phyloP scores from a whole-genome alignment of 2,113 vertebrate genomes.

The Astatoreochromis straeleni region DNA sequence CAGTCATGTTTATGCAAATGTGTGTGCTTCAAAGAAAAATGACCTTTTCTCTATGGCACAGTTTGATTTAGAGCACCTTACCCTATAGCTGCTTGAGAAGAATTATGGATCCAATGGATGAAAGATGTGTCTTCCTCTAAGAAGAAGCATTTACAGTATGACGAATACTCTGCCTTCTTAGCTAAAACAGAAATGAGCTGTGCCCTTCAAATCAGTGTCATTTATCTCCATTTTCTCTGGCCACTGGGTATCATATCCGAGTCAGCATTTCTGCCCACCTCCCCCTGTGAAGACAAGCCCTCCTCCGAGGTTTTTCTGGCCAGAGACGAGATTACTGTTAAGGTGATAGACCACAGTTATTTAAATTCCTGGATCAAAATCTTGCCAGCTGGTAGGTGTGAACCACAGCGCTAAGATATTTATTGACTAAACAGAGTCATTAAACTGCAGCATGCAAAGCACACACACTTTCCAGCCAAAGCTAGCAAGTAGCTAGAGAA shows the following conservation, averaged over 20 bases:
- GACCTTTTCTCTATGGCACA: background rate
- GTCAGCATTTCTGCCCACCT: conserved; percentile 41
- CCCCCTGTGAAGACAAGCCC: conserved; percentile 13
- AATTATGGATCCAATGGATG: conserved; percentile 20
- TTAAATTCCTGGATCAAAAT: background rate
- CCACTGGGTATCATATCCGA: conserved; percentile 16
- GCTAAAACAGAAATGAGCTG: conserved; percentile 6
- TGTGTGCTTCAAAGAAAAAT: conserved; percentile 32
- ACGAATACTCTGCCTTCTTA: conserved; percentile 21
- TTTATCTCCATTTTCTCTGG: conserved; percentile 57
- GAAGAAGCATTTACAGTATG: background rate
- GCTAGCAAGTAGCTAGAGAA: background rate
- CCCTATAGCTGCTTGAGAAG: background rate
- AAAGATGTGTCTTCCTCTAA: conserved; percentile 1
- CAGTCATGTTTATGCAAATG: conserved; percentile 37
- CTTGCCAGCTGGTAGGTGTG: background rate
- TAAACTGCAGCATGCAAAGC: background rate
- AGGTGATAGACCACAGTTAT: background rate
- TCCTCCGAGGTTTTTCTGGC: conserved; percentile 4
- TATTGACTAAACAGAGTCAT: background rate
- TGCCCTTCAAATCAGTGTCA: conserved; percentile 45
- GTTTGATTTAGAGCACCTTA: background rate
- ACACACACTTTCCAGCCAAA: background rate
- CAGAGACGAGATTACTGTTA: background rate
- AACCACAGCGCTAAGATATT: conserved; percentile 2